phyloP scores from a whole-genome alignment of 2,113 vertebrate species.

The Erythrocebus patas region DNA sequence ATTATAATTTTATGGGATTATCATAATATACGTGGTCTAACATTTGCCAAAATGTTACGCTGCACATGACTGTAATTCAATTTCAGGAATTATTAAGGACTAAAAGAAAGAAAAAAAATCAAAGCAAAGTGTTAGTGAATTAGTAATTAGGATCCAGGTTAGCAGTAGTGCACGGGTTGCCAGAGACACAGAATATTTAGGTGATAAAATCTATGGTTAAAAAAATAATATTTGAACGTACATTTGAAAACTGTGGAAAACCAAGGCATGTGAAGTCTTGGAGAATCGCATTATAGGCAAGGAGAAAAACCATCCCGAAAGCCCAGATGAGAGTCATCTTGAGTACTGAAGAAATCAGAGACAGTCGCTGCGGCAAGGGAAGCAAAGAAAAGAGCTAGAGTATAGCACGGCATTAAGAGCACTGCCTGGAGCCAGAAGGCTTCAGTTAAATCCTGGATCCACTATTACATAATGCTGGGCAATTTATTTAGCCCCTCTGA shows the following conservation, averaged over 20 bases:
- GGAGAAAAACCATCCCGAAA: neutral
- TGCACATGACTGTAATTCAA: neutral
- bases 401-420: neutral
- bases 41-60: neutral
- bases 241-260: neutral
- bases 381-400: neutral
- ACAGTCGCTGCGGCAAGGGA: neutral
- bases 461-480: neutral
- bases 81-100: neutral
- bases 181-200: neutral
- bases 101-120: neutral
- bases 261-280: neutral
- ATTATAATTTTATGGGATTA: neutral
- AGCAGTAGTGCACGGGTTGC: neutral
- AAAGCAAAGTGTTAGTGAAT: neutral
- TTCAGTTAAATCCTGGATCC: neutral
- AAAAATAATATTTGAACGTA: neutral
- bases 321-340: no score
- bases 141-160: neutral
- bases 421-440: neutral
- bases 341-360: neutral
- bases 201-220: neutral
- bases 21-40: neutral
- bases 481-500: neutral
- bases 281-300: neutral